A percentile compares a stretch with the other conserved stretches of the same genome.
These are phyloP conservation scores for Endotricha flammealis DNA, from an alignment of 2,888 invertebrate genomes.

Conservation along the genomic window DNA sequence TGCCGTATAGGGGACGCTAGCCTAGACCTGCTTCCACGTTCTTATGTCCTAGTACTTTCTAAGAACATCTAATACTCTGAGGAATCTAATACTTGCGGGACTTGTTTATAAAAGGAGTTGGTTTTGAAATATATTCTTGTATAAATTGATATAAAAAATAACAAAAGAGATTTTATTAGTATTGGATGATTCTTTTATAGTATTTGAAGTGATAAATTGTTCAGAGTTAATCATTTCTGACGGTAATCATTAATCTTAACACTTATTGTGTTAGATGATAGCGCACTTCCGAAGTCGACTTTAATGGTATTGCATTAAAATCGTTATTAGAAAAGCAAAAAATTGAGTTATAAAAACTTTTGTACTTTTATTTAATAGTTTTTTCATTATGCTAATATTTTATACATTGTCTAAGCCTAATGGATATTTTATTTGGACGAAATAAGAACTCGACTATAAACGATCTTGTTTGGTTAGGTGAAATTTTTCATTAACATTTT, in stretches of 20 bases:
- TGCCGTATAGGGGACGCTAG: conserved; percentile 49
- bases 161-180: neutral
- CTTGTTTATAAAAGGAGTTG: conserved; percentile 4
- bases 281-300: neutral
- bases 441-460: no score
- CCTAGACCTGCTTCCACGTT: conserved; percentile 49
- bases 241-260: neutral
- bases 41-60: conserved; percentile 71
- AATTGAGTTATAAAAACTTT: no score
- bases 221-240: neutral
- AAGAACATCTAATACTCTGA: conserved; percentile 75
- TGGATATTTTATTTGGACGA: no score
- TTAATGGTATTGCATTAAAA: neutral
- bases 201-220: neutral
- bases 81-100: conserved; percentile 45
- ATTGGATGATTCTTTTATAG: neutral
- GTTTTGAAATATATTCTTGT: neutral
- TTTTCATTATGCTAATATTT: no score
- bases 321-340: neutral
- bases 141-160: neutral
- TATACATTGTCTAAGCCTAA: no score
- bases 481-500: no score
- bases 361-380: no score
- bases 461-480: no score
- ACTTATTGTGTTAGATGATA: neutral